Percentiles rank a stretch among this genome's conserved stretches.
Conservation (phyloP, 2,888 invertebrate species). For the Cataglyphis livida region DNA sequence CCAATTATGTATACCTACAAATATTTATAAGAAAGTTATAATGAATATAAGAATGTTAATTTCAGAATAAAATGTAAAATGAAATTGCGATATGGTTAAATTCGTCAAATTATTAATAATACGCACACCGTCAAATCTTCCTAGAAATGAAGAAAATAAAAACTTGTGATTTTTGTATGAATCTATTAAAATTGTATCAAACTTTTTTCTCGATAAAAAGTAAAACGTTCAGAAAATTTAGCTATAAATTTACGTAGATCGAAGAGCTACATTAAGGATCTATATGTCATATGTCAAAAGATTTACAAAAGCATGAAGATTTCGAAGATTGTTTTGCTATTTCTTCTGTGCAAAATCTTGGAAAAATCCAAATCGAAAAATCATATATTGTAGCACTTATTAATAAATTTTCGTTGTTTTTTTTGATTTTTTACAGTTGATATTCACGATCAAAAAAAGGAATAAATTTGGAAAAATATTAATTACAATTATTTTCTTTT, state of each 20-base stretch:
- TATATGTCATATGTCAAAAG: no score
- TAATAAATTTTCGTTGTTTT: no score
- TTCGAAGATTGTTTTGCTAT: no score
- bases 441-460: no score
- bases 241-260: not conserved
- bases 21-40: not conserved
- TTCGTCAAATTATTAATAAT: not conserved
- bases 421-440: no score
- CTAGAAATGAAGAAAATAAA: not conserved
- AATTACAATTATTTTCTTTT: no score
- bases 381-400: no score
- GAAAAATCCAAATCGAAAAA: no score
- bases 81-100: not conserved
- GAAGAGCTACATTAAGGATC: not conserved
- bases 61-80: not conserved
- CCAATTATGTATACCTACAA: not conserved
- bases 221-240: not conserved
- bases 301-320: no score
- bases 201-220: not conserved
- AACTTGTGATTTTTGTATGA: not conserved
- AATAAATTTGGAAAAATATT: no score
- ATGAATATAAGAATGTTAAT: not conserved
- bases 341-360: no score
- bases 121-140: not conserved
- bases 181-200: not conserved